phyloP scores from a whole-genome alignment of 2,113 vertebrate genomes.

The Acanthisitta chloris region DNA sequence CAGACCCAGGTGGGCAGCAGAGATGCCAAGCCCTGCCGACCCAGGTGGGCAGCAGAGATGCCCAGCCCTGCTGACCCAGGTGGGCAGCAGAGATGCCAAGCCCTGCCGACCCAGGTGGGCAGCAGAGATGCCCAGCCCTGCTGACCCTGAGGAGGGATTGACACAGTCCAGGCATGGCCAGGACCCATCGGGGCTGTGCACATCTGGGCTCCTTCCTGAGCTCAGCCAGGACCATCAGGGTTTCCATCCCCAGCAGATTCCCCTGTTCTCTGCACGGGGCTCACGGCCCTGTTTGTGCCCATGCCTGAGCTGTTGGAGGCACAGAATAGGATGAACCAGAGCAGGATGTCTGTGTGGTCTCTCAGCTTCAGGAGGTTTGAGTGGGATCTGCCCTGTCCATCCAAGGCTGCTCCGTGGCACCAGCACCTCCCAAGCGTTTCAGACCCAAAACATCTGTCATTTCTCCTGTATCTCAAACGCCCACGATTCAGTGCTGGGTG shows the following conservation, averaged over 20 bases:
- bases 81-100: not conserved
- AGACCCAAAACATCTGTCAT: not conserved
- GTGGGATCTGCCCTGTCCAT: not conserved
- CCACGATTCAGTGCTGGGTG: not conserved
- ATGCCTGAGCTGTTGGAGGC: not conserved
- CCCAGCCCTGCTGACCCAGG: too few species aligned
- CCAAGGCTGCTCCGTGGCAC: not conserved
- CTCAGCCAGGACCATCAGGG: not conserved
- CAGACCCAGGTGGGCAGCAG: too few species aligned
- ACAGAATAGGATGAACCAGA: rapidly evolving
- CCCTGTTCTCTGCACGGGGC: not conserved
- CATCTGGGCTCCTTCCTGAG: not conserved
- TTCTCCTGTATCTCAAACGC: not conserved
- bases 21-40: too few species aligned
- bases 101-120: not conserved
- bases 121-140: not conserved
- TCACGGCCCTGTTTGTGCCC: rapidly evolving
- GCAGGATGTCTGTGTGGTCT: rapidly evolving
- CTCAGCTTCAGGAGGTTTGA: not conserved
- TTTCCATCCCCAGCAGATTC: rapidly evolving
- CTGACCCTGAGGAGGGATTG: not conserved
- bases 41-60: too few species aligned
- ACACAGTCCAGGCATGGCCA: not conserved
- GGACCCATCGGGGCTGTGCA: not conserved
- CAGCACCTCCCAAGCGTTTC: not conserved